Conservation (phyloP, 2,113 vertebrate species). For the Oxyruncus cristatus region DNA sequence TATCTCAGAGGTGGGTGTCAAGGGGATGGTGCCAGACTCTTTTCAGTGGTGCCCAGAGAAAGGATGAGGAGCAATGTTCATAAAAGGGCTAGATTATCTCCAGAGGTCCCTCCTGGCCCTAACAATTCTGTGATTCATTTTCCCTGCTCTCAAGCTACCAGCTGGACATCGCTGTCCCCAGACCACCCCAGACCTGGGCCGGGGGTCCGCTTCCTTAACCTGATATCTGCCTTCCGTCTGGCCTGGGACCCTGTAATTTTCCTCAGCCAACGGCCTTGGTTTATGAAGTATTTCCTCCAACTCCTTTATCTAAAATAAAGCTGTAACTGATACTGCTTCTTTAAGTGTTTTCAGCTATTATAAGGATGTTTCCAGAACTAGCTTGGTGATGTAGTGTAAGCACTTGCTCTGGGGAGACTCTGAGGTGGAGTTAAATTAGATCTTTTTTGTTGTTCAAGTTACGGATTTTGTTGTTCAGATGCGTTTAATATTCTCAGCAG, state of each 20-base stretch:
- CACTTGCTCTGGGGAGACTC: neutral
- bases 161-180: fast-evolving
- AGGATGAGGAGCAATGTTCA: neutral
- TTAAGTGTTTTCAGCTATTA: neutral
- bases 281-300: neutral
- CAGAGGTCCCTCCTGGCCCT: neutral
- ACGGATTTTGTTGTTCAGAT: slow-evolving; percentile 1
- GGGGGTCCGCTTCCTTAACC: neutral
- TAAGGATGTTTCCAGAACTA: neutral
- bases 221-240: neutral
- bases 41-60: neutral
- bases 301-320: neutral
- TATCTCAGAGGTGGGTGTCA: neutral
- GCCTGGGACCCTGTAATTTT: neutral
- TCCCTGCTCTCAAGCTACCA: neutral
- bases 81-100: neutral
- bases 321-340: neutral
- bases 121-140: neutral
- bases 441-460: neutral
- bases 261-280: neutral
- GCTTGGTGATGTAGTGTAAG: neutral
- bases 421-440: neutral
- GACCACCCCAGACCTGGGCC: neutral
- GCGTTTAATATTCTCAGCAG: neutral
- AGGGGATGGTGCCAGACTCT: neutral